These are phyloP conservation scores for Acholoe squamosa DNA, from an alignment of 2,888 invertebrate genomes.

Conservation along the genomic window DNA sequence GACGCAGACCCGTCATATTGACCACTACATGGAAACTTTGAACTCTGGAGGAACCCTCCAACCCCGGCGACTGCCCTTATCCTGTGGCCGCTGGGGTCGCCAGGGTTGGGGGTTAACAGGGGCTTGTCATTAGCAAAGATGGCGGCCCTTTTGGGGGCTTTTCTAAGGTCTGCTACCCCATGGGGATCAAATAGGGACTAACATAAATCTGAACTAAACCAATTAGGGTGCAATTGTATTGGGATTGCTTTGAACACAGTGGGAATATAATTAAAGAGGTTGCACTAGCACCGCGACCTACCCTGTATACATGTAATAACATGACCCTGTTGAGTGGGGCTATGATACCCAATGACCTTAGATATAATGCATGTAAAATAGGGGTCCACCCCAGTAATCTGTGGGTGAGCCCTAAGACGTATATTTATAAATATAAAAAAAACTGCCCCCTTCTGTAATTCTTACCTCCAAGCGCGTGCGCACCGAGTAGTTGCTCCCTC, in stretches of 20 bases:
- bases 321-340: background rate
- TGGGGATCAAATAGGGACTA: constrained; percentile 8
- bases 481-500: background rate
- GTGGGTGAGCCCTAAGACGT: background rate
- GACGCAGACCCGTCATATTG: constrained; percentile 26
- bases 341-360: background rate
- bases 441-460: background rate
- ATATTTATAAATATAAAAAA: background rate
- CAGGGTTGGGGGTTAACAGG: background rate
- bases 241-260: background rate
- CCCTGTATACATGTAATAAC: background rate
- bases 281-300: background rate
- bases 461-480: constrained; percentile 18
- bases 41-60: constrained; percentile 26
- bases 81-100: background rate
- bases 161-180: background rate
- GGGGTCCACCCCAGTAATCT: background rate
- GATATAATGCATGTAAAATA: background rate
- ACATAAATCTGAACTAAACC: background rate
- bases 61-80: background rate
- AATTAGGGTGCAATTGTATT: constrained; percentile 13
- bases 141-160: background rate
- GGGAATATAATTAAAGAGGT: background rate
- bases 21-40: constrained; percentile 33
- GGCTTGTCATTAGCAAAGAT: constrained; percentile 27